Conservation (phyloP, 2,113 vertebrate species). For the Cervus canadensis region DNA sequence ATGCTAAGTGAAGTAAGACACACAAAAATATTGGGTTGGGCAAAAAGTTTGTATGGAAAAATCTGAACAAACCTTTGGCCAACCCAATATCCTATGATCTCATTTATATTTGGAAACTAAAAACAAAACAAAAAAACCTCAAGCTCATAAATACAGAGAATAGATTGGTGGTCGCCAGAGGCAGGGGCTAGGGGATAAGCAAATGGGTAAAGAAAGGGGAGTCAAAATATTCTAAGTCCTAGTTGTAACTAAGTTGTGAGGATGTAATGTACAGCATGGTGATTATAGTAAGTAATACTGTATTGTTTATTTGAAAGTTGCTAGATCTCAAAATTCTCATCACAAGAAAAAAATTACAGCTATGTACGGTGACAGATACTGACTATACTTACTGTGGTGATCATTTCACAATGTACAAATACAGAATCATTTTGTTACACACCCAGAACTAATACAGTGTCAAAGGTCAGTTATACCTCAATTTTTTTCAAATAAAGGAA, state of each 20-base stretch:
- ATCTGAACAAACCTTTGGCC: neutral
- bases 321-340: neutral
- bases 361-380: neutral
- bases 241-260: neutral
- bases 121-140: neutral
- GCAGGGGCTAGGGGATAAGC: neutral
- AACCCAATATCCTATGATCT: neutral
- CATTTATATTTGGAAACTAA: neutral
- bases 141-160: neutral
- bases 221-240: neutral
- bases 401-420: neutral
- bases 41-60: neutral
- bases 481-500: neutral
- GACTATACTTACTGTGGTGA: neutral
- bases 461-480: neutral
- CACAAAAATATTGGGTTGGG: neutral
- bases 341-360: neutral
- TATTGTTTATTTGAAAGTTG: neutral
- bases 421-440: neutral
- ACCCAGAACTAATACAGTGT: neutral
- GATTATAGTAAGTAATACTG: neutral
- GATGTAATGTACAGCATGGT: neutral
- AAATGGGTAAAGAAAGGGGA: neutral
- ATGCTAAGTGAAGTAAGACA: neutral
- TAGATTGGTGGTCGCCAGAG: neutral